Base-by-base conservation (phyloP, 2,888 invertebrate genomes). In the Leptopilina syphax region DNA sequence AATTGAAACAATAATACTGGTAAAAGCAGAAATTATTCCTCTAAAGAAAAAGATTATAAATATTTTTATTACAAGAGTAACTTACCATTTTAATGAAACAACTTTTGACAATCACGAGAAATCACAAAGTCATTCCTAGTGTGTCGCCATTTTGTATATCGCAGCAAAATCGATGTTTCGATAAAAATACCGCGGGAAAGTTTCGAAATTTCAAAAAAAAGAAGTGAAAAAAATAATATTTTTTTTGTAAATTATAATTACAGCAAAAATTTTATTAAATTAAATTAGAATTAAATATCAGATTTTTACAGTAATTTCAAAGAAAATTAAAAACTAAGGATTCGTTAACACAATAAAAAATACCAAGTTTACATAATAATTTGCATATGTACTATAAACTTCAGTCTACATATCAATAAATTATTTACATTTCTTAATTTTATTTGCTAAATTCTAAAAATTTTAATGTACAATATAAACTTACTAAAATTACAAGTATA, bases 71-170 rank as follows among this genome's bases (percentile, higher is more conserved):
- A 9, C 4, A 13, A 6, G 3, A 54, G 34, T 57, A 73, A 57
- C 73, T 73, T 34, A 73, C 73, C 73, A 73, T 73, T 57, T 34
- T 41, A n/a, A n/a, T 57, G 73, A 50, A 7, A 54, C 57, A 73
- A 10, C 27, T 57, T 57, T 57, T 73, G 73, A 73, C 73, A 73
- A 73, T n/a, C 54, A 73, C 57, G 8, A n/a, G 57, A 73, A 73
- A 73, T 34, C 57, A 73, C 73, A 57, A n/a, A 73, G 73, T 73
- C 73, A 73, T 73, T 73, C 73, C 57, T n/a, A 54, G 34, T 13
- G 54, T 1, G 27, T 27, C 70, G 34, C 57, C 73, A 73, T 73
- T 73, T 73, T 73, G 57, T 18, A 24, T 57, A 41, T 65, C 27
- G 65, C 24, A 57, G 5, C 24, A 63, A 50, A 24, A 70, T 70